Percentiles rank a stretch among this genome's conserved stretches.
These are phyloP conservation scores for Drosophila atripex DNA, from an alignment of 2,888 invertebrate genomes.

Conservation along the genomic window DNA sequence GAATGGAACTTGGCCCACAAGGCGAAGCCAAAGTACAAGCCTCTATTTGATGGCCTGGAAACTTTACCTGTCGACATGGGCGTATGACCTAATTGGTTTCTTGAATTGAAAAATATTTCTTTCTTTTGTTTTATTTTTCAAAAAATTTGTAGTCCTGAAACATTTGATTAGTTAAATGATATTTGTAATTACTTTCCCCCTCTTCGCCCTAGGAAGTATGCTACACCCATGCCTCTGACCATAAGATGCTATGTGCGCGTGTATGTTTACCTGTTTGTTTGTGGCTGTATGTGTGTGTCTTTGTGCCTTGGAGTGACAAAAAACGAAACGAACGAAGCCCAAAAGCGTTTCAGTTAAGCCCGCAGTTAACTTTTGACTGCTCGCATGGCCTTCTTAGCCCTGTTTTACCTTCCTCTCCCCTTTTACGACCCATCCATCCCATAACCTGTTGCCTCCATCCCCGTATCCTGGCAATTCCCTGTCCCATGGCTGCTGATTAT, in stretches of 20 bases:
- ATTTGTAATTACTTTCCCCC: not conserved
- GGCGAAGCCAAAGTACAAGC: slow-evolving; percentile 43
- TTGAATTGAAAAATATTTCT: not conserved
- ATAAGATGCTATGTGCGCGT: slow-evolving; percentile 8
- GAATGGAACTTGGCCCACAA: slow-evolving; percentile 40
- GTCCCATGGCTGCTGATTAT: slow-evolving; percentile 61
- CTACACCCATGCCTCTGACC: slow-evolving; percentile 6
- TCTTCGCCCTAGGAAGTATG: not conserved
- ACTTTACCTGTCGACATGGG: slow-evolving; percentile 57
- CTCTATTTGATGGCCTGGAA: slow-evolving; percentile 48
- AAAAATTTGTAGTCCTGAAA: too few species aligned
- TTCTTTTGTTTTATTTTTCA: not conserved
- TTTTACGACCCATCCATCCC: slow-evolving; percentile 8
- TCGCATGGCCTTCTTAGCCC: slow-evolving; percentile 31
- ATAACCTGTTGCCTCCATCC: slow-evolving; percentile 7
- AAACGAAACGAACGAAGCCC: slow-evolving; percentile 18
- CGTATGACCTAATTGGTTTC: not conserved
- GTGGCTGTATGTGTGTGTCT: slow-evolving; percentile 13
- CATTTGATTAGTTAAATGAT: too few species aligned
- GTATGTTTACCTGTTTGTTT: slow-evolving; percentile 2
- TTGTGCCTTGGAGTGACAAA: slow-evolving; percentile 16
- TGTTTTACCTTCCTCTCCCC: slow-evolving; percentile 21
- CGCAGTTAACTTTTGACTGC: slow-evolving; percentile 71
- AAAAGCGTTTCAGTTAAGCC: slow-evolving; percentile 49
- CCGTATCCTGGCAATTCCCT: slow-evolving; percentile 24